These are phyloP conservation scores for Telenomus remus DNA, from an alignment of 1,140 invertebrate species.

Conservation along the genomic window DNA sequence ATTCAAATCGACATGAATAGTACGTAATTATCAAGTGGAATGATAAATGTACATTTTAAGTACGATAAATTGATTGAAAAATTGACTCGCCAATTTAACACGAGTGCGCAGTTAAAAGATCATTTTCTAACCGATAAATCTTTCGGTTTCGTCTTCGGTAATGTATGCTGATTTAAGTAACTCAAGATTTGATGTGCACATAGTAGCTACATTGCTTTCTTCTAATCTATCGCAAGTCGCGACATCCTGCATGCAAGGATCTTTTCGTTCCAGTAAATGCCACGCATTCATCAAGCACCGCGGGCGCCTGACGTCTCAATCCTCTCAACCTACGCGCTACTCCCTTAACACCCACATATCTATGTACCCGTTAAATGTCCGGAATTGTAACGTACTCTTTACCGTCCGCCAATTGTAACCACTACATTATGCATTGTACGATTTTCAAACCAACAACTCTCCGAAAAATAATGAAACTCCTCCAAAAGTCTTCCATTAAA, in stretches of 20 bases:
- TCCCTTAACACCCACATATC: conserved; percentile 60
- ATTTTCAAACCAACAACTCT: conserved; percentile 8
- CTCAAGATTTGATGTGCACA: conserved; percentile 9
- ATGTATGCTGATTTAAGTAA: conserved; percentile 48
- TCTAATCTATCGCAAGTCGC: conserved; percentile 53
- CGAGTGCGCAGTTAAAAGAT: conserved; percentile 14
- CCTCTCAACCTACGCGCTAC: conserved; percentile 63
- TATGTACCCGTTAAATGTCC: conserved; percentile 57
- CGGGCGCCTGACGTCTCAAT: conserved; percentile 76
- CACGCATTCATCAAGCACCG: conserved; percentile 73
- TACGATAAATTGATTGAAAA: conserved; percentile 17
- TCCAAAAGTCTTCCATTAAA: background rate
- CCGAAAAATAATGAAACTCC: conserved; percentile 5
- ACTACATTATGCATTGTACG: conserved; percentile 8
- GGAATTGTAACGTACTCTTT: conserved; percentile 58
- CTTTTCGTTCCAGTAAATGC: conserved; percentile 72
- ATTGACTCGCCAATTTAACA: conserved; percentile 28
- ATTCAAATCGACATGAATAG: conserved; percentile 12
- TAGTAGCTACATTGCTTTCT: conserved; percentile 49
- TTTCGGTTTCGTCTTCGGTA: conserved; percentile 24
- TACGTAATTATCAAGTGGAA: conserved; percentile 1
- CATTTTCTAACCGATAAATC: conserved; percentile 26
- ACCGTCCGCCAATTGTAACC: conserved; percentile 41
- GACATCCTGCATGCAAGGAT: conserved; percentile 67
- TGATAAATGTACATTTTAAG: conserved; percentile 18